Conservation (phyloP, 2,797 vertebrate genomes). For the Amniataba percoides region DNA sequence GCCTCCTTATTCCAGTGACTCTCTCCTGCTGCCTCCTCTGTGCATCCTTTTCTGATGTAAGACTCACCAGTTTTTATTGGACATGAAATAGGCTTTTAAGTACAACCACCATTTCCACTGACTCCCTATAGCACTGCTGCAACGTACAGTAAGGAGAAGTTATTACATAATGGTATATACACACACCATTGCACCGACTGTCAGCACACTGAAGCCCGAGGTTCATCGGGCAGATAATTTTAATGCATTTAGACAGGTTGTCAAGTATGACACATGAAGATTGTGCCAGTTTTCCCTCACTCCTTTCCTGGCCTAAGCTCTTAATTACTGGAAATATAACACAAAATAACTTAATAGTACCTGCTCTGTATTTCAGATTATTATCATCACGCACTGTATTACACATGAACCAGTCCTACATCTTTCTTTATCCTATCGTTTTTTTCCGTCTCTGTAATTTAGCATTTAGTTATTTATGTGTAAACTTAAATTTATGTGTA, state of each 20-base stretch:
- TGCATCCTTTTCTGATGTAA: background rate
- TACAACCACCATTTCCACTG: background rate
- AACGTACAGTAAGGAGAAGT: constrained; percentile 6
- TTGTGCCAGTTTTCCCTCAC: constrained; percentile 6
- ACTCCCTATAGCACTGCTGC: background rate
- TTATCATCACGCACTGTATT: background rate
- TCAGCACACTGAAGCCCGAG: background rate
- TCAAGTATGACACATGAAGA: constrained; percentile 11
- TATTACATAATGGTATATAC: constrained; percentile 21
- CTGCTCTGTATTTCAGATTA: background rate
- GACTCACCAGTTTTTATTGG: constrained; percentile 5
- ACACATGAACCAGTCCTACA: background rate
- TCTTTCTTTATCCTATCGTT: background rate
- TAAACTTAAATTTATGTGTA: too few relatives aligned
- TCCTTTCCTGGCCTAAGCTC: background rate
- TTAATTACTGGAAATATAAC: background rate
- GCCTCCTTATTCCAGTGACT: background rate
- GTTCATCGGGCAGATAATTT: constrained; percentile 13
- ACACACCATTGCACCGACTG: background rate
- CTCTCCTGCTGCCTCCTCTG: background rate
- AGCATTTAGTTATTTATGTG: background rate
- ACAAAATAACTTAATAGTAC: background rate
- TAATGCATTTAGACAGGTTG: constrained; percentile 28
- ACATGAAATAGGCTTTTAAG: constrained; percentile 18
- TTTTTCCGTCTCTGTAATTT: background rate